Evolutionary conservation across 2,113 vertebrate species (phyloP), one percentile per base, ranked within the genome.

Genomic region (Tautogolabrus adspersus): DNA sequence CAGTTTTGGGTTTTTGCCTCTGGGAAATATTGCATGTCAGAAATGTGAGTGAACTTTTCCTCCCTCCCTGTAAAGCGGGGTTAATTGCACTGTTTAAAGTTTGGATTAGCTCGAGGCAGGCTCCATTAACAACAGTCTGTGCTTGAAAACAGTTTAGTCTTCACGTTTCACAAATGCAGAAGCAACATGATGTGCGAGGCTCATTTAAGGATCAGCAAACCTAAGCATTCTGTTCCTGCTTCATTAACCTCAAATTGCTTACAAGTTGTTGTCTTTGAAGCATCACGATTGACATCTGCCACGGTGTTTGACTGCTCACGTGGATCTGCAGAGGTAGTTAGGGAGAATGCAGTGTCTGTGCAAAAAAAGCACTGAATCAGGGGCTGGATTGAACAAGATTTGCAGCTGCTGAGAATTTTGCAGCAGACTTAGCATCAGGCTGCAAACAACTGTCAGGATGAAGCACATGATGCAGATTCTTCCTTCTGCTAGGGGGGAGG

Each of bases 391-490:
- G 71, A 77, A 54, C 84, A 51, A 79, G 65, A 87, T 59, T 10
- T 83, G 75, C 76, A 82, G 85, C 79, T 71, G 80, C 70, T 70
- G 52, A 81, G 83, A 66, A 61, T 77, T 89, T 72, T 64, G 51
- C 40, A 46, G 38, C 70, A 77, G 86, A 79, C 77, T 74, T 70
- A 65, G 61, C 73, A 59, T 62, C 67, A 57, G 52, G 23, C 81
- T 86, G 81, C 69, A 84, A 81, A 68, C 7, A 38, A 68, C 63
- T 80, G 77, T 75, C 75, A 55, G 61, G 56, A 49, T 61, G 58
- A 81, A 78, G 75, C 73, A 30, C 73, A 80, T 37, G 26, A 78
- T 79, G 78, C 72, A 65, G 61, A 81, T 54, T 58, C 18, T 26
- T 59, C 56, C 77, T 66, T 18, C 72, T 40, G 77, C 76, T 70